Conservation (phyloP, 2,797 vertebrate species). For the Semotilus atromaculatus region DNA sequence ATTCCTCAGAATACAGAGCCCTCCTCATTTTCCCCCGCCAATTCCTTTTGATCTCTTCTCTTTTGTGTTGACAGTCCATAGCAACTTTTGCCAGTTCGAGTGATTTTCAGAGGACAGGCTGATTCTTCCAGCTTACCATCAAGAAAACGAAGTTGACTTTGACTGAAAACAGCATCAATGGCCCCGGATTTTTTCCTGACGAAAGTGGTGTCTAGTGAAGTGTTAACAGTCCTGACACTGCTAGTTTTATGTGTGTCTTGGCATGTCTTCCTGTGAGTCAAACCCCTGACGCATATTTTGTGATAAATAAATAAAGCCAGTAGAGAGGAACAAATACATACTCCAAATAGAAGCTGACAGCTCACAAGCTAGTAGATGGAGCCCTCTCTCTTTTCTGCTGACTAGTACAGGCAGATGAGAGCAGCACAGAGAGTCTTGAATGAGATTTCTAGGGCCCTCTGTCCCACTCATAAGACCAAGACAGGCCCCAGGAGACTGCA, state of each 20-base stretch:
- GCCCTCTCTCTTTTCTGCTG: constrained; percentile 67
- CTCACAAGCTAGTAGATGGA: constrained; percentile 64
- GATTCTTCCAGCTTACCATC: constrained; percentile 30
- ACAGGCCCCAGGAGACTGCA: constrained; percentile 65
- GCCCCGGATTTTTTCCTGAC: constrained; percentile 56
- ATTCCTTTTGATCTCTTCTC: constrained; percentile 19
- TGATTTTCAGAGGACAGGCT: constrained; percentile 42
- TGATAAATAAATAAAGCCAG: constrained; percentile 77
- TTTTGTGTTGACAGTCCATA: constrained; percentile 13
- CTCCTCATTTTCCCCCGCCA: neutral
- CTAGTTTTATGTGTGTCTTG: constrained; percentile 64
- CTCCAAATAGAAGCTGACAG: constrained; percentile 75
- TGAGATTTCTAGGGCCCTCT: constrained; percentile 65
- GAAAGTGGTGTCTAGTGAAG: constrained; percentile 66
- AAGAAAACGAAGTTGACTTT: constrained; percentile 61
- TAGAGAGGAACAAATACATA: constrained; percentile 65
- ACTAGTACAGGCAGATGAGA: constrained; percentile 63
- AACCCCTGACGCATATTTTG: constrained; percentile 65
- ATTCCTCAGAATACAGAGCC: neutral
- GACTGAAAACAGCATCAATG: constrained; percentile 66
- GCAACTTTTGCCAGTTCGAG: constrained; percentile 27
- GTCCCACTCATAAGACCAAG: constrained; percentile 55
- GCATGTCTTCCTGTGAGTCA: constrained; percentile 67
- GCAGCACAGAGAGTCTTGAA: constrained; percentile 56
- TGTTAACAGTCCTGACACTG: constrained; percentile 73